Conservation (phyloP, 1,140 invertebrate genomes). For the Pseudobourletiella spinata region DNA sequence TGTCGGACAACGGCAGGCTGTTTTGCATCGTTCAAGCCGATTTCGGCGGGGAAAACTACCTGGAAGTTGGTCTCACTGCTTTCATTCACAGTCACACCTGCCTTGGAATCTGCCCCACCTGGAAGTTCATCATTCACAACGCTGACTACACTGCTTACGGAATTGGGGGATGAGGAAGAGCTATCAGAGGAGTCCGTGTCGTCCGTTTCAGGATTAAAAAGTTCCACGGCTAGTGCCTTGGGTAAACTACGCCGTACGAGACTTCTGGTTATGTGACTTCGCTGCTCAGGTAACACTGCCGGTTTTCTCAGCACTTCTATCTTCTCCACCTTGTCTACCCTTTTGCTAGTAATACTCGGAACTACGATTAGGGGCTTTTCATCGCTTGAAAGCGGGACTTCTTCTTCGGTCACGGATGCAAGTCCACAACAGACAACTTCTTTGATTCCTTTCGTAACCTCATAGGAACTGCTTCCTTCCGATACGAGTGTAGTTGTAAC, state of each 20-base stretch:
- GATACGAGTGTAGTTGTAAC: constrained; percentile 1
- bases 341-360: neutral
- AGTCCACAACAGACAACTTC: neutral
- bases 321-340: constrained; percentile 24
- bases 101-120: neutral
- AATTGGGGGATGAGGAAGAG: constrained; percentile 74
- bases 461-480: neutral
- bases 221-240: constrained; percentile 63
- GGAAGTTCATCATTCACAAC: constrained; percentile 41
- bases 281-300: constrained; percentile 8
- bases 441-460: neutral
- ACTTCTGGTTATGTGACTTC: constrained; percentile 17
- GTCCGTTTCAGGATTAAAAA: constrained; percentile 83
- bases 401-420: neutral
- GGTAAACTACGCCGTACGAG: constrained; percentile 45
- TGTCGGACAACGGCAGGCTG: too few species aligned
- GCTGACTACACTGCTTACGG: constrained; percentile 72
- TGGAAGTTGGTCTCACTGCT: too few species aligned
- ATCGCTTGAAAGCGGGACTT: neutral
- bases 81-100: too few species aligned
- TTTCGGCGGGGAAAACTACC: neutral
- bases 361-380: neutral
- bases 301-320: constrained; percentile 34
- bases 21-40: neutral
- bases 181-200: constrained; percentile 76